Evolutionary conservation across 2,113 vertebrate genomes (phyloP).

Genomic region (Burhinus oedicnemus): DNA sequence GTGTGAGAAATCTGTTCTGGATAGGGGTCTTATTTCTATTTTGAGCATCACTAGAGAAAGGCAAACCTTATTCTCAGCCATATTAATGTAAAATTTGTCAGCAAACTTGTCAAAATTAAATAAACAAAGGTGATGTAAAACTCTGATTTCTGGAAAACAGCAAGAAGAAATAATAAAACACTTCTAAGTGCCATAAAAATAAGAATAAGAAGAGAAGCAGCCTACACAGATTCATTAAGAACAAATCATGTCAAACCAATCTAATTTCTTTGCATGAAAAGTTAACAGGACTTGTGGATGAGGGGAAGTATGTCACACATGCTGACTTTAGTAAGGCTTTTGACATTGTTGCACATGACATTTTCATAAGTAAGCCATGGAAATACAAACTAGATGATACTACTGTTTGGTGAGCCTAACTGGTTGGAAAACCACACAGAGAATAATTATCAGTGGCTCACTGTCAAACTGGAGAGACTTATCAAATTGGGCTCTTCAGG

Average conservation of each 20-base stretch:
- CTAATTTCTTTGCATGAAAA: not conserved
- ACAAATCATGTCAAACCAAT: not conserved
- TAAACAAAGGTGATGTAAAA: not conserved
- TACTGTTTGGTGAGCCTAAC: not conserved
- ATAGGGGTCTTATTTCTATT: not conserved
- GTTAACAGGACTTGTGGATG: not conserved
- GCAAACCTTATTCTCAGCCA: not conserved
- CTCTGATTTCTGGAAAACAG: not conserved
- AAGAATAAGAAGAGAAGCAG: not conserved
- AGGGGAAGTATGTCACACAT: not conserved
- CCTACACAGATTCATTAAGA: not conserved
- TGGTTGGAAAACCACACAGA: constrained; percentile 1
- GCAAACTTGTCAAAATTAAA: not conserved
- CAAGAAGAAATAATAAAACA: not conserved
- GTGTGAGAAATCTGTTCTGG: not conserved
- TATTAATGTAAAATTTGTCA: not conserved
- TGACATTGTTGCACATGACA: not conserved
- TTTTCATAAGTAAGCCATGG: constrained; percentile 3
- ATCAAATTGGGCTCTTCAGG: constrained; percentile 46
- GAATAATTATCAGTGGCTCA: constrained; percentile 20
- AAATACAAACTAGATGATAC: constrained; percentile 4
- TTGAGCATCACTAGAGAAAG: not conserved
- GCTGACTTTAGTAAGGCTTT: constrained; percentile 12
- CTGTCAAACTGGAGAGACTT: constrained; percentile 40
- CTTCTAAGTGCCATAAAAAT: not conserved